These are phyloP conservation scores for Struthio camelus DNA, from an alignment of 2,113 vertebrate species.

Conservation along the genomic window DNA sequence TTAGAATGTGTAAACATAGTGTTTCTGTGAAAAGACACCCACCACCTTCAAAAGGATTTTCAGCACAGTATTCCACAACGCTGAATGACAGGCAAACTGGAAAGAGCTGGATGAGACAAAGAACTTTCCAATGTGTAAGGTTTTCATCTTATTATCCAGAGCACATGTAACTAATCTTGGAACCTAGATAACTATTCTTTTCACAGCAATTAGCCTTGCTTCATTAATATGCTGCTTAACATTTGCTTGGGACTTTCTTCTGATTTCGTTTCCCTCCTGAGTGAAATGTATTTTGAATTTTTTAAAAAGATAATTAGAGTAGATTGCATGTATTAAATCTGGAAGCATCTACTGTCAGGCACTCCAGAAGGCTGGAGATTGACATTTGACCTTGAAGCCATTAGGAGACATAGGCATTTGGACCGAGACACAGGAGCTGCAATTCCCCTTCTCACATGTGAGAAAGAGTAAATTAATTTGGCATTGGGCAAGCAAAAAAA, in stretches of 20 bases:
- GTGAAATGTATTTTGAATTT: slow-evolving; percentile 1
- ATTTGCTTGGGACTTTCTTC: slow-evolving; percentile 30
- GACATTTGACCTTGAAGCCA: neutral
- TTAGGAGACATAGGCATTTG: neutral
- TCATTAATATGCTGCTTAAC: slow-evolving; percentile 46
- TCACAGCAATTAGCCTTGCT: slow-evolving; percentile 36
- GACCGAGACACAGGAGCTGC: neutral
- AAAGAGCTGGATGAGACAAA: slow-evolving; percentile 42
- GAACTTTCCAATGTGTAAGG: neutral
- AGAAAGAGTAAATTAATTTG: neutral
- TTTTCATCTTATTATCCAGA: slow-evolving; percentile 47
- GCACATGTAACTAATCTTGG: slow-evolving; percentile 42
- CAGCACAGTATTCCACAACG: neutral
- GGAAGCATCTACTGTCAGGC: neutral
- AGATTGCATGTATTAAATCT: slow-evolving; percentile 3
- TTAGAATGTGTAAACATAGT: neutral
- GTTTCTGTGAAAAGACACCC: neutral
- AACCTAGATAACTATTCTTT: slow-evolving; percentile 34
- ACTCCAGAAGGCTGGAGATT: neutral
- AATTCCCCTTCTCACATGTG: neutral
- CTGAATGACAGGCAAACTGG: neutral
- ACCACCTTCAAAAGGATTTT: neutral
- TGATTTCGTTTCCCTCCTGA: neutral
- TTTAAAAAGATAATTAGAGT: slow-evolving; percentile 25
- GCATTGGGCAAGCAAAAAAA: neutral